A percentile compares a stretch with the other conserved stretches of the same genome.
These are phyloP conservation scores for Aspidapion aeneum DNA, from an alignment of 2,888 invertebrate species.

Conservation along the genomic window DNA sequence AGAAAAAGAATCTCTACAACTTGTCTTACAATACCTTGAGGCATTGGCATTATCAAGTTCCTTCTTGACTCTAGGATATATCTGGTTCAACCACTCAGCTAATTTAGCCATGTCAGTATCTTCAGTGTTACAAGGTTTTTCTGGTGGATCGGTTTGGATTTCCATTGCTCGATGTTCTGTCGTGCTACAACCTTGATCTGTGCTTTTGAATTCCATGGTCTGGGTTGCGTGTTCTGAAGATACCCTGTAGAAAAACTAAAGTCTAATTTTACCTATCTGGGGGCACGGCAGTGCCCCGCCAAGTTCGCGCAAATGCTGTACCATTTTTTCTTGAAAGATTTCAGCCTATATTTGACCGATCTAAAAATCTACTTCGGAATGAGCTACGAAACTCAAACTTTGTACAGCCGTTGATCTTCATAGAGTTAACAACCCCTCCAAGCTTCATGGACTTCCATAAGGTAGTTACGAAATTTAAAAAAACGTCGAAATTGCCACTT, in stretches of 20 bases:
- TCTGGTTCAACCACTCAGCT: constrained; percentile 48
- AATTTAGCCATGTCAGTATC: constrained; percentile 48
- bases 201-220: constrained; percentile 37
- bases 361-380: too few relatives aligned
- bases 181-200: constrained; percentile 38
- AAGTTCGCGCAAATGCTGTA: too few relatives aligned
- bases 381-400: too few relatives aligned
- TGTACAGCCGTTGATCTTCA: too few relatives aligned
- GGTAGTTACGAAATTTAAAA: too few relatives aligned
- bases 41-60: constrained; percentile 47
- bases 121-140: constrained; percentile 15
- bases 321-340: too few relatives aligned
- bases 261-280: background rate
- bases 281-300: too few relatives aligned
- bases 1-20: too few relatives aligned
- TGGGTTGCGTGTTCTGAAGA: constrained; percentile 35
- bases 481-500: too few relatives aligned
- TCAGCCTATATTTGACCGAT: too few relatives aligned
- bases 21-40: constrained; percentile 40
- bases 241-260: constrained; percentile 33
- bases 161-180: constrained; percentile 37
- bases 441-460: too few relatives aligned
- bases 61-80: constrained; percentile 48
- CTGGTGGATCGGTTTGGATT: constrained; percentile 46
- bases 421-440: too few relatives aligned